phyloP scores from a whole-genome alignment of 1,140 invertebrate genomes.

The Drosophila dunni region DNA sequence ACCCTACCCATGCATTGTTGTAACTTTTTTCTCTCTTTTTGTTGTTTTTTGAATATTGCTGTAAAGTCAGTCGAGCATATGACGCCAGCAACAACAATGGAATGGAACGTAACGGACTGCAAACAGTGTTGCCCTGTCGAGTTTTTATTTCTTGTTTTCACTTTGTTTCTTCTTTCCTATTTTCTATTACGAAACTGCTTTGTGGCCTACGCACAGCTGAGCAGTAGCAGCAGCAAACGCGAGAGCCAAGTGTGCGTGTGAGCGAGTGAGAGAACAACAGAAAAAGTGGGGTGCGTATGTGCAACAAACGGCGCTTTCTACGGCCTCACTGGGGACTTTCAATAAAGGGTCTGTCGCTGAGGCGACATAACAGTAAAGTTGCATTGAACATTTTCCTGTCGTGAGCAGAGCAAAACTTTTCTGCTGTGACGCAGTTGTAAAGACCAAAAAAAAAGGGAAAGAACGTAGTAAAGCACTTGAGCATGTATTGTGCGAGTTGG shows the following conservation, averaged over 20 bases:
- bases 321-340: constrained; percentile 7
- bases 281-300: constrained; percentile 39
- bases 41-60: constrained; percentile 37
- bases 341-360: constrained; percentile 38
- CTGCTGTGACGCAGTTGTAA: constrained; percentile 34
- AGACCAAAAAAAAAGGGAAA: constrained; percentile 21
- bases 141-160: constrained; percentile 44
- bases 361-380: constrained; percentile 45
- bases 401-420: constrained; percentile 14
- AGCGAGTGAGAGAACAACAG: constrained; percentile 33
- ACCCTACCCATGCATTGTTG: constrained; percentile 60
- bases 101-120: constrained; percentile 27
- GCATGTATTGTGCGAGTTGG: constrained; percentile 1
- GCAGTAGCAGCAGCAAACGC: constrained; percentile 4
- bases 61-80: constrained; percentile 70
- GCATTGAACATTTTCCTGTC: constrained; percentile 44
- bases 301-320: constrained; percentile 41
- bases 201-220: constrained; percentile 59
- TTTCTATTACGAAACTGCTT: constrained; percentile 57
- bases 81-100: constrained; percentile 38
- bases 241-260: background rate
- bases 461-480: constrained; percentile 42
- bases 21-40: constrained; percentile 54
- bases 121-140: constrained; percentile 58
- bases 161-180: constrained; percentile 38